A percentile compares a stretch with the other conserved stretches of the same genome.
These are phyloP conservation scores for Cladopsammia gracilis DNA, from an alignment of 64 coral and sea anemone species.

Conservation along the genomic window DNA sequence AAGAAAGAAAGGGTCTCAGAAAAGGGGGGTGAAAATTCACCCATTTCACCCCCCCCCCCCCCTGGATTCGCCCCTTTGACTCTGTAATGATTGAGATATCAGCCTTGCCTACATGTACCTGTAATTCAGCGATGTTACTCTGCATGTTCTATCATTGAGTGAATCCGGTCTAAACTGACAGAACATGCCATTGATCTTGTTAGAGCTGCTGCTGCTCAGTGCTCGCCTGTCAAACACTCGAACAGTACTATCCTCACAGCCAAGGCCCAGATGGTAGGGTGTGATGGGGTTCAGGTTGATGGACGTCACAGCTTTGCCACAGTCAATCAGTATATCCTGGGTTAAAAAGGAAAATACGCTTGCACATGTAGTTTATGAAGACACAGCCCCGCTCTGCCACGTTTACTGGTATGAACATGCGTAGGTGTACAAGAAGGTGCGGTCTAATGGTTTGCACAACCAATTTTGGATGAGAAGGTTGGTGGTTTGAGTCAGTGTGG, in stretches of 20 bases:
- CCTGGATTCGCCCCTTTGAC: no score
- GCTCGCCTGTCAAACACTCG: conserved; percentile 93
- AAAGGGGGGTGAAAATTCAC: no score
- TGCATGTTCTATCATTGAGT: conserved; percentile 82
- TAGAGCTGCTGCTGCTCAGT: conserved; percentile 56
- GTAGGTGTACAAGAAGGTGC: no score
- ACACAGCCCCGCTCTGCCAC: no score
- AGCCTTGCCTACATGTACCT: conserved; percentile 84
- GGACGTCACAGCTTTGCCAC: conserved; percentile 93
- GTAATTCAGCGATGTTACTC: conserved; percentile 90
- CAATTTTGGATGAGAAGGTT: no score
- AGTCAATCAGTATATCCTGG: conserved; percentile 94
- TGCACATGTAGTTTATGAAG: no score
- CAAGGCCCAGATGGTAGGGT: conserved; percentile 88
- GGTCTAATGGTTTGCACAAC: no score
- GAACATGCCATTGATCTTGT: conserved; percentile 82
- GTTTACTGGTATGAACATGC: no score
- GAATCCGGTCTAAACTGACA: conserved; percentile 95
- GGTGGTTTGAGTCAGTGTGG: no score
- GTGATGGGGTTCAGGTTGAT: conserved; percentile 86
- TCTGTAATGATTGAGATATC: no score
- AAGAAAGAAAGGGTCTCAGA: no score
- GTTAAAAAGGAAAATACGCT: neutral
- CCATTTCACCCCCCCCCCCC: no score
- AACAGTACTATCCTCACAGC: conserved; percentile 93